Evolutionary conservation across 2,888 invertebrate genomes (phyloP).

Genomic region (Incurvaria masculella): DNA sequence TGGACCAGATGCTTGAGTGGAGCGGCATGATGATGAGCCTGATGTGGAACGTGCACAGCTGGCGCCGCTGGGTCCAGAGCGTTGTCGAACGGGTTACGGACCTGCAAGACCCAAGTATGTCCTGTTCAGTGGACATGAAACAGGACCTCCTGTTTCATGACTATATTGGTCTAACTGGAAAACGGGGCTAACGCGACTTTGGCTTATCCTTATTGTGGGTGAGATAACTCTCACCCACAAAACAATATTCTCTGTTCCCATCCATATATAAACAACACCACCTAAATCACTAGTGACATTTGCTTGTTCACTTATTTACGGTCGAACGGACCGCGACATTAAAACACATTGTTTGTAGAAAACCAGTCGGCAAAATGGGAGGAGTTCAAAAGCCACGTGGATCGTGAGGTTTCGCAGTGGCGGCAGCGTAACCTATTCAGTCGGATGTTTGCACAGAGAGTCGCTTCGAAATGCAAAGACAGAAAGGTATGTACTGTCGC

Average conservation of each 20-base stretch:
- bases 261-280: too few relatives aligned
- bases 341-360: too few relatives aligned
- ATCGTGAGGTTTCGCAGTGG: constrained; percentile 40
- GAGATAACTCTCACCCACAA: too few relatives aligned
- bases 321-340: too few relatives aligned
- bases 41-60: constrained; percentile 44
- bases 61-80: constrained; percentile 44
- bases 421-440: constrained; percentile 42
- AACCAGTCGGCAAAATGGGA: constrained; percentile 32
- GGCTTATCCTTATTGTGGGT: too few relatives aligned
- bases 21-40: constrained; percentile 43
- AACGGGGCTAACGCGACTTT: too few relatives aligned
- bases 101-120: constrained; percentile 15
- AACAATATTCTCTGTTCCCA: too few relatives aligned
- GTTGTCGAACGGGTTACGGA: constrained; percentile 29
- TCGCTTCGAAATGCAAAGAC: constrained; percentile 31
- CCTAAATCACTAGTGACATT: too few relatives aligned
- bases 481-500: constrained; percentile 31
- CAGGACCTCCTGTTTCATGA: too few relatives aligned
- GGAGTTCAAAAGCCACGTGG: constrained; percentile 28
- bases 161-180: too few relatives aligned
- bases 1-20: constrained; percentile 42
- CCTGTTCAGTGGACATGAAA: too few relatives aligned
- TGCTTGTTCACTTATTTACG: too few relatives aligned
- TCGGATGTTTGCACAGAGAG: constrained; percentile 30